These are phyloP conservation scores for Calliphora vicina DNA, from an alignment of 1,140 invertebrate genomes.

Conservation along the genomic window DNA sequence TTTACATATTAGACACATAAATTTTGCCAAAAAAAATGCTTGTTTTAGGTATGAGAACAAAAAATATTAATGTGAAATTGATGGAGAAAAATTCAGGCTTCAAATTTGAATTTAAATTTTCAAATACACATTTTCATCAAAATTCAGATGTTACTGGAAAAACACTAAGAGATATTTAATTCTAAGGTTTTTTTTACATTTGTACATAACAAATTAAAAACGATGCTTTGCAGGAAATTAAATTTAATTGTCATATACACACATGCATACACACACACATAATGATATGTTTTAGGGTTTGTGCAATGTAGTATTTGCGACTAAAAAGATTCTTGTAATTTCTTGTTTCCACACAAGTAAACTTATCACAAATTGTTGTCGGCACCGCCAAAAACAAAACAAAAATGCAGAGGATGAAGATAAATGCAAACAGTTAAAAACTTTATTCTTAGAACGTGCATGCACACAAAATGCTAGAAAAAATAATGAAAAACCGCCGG, in stretches of 20 bases:
- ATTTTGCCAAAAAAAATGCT: not conserved
- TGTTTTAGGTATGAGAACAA: not conserved
- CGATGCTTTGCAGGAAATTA: no score
- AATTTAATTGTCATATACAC: no score
- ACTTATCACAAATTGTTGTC: not conserved
- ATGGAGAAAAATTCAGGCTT: not conserved
- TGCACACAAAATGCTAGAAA: not conserved
- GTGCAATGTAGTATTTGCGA: no score
- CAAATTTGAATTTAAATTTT: no score
- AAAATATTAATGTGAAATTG: not conserved
- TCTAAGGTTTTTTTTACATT: no score
- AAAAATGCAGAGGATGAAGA: conserved; percentile 15
- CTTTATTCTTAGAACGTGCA: not conserved
- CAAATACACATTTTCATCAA: no score
- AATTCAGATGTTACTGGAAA: no score
- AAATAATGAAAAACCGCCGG: not conserved
- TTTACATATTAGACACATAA: not conserved
- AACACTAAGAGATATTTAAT: no score
- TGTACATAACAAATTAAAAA: no score
- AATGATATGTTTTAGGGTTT: not conserved
- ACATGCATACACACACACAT: no score
- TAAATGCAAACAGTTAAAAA: conserved; percentile 21
- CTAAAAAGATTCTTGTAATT: not conserved
- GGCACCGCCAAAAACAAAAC: not conserved
- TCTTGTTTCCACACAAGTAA: not conserved